A percentile compares a stretch with the other conserved stretches of the same genome.
Evolutionary conservation across 2,797 vertebrate genomes (phyloP).

Genomic region (Odontamblyopus rebecca): DNA sequence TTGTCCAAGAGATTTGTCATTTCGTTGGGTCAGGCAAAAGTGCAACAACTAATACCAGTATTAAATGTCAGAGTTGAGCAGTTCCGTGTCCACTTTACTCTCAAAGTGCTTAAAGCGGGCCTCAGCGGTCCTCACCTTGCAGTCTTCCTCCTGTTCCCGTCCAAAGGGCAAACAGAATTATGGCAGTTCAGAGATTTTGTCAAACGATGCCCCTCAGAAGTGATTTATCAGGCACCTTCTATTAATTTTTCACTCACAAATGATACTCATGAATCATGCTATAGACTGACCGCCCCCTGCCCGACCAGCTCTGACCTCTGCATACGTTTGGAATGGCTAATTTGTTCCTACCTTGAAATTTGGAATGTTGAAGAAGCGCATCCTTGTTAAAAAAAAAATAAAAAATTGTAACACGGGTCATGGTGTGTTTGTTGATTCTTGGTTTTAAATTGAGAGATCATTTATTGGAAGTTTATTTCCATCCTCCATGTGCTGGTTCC

Average conservation of each 20-base stretch:
- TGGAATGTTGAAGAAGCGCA: constrained; percentile 23
- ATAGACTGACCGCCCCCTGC: constrained; percentile 53
- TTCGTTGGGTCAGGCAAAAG: constrained; percentile 5
- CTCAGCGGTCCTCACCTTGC: constrained; percentile 60
- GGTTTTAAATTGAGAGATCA: not conserved
- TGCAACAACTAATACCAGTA: constrained; percentile 21
- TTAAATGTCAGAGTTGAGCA: constrained; percentile 51
- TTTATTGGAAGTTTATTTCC: too few relatives aligned
- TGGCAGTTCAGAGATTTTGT: constrained; percentile 67
- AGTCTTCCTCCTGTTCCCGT: constrained; percentile 44
- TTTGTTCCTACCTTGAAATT: constrained; percentile 39
- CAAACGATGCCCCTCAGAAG: constrained; percentile 52
- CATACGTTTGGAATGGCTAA: constrained; percentile 55
- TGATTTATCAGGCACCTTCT: constrained; percentile 72
- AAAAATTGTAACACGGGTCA: not conserved
- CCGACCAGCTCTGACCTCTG: constrained; percentile 66
- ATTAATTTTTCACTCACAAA: constrained; percentile 76
- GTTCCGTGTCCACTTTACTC: constrained; percentile 19
- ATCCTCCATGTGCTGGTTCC: too few relatives aligned
- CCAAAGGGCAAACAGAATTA: constrained; percentile 52
- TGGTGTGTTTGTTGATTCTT: not conserved
- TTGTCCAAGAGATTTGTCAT: not conserved
- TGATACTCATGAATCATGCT: constrained; percentile 77
- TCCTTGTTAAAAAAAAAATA: not conserved
- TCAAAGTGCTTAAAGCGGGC: constrained; percentile 37